Percentiles rank a stretch among this genome's conserved stretches.
Conservation (phyloP, 1,140 invertebrate species). For the Helicoverpa zea region DNA sequence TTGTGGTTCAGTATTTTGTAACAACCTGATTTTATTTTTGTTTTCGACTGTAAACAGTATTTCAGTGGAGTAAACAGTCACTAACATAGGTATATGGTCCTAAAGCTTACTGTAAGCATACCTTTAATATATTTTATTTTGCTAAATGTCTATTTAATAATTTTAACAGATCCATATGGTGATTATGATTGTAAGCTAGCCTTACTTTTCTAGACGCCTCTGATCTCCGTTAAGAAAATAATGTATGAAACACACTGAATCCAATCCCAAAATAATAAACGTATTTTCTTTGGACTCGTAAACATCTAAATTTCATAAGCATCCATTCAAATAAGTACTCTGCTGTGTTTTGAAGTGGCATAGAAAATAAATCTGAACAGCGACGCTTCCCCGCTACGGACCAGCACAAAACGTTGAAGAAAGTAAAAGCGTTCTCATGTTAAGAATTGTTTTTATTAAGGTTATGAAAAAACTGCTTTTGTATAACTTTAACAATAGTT, state of each 20-base stretch:
- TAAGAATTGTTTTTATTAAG: constrained; percentile 67
- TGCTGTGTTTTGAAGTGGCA: not conserved
- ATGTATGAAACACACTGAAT: too few relatives aligned
- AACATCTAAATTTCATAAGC: constrained; percentile 13
- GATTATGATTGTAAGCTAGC: too few relatives aligned
- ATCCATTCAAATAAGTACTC: constrained; percentile 1
- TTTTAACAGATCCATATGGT: too few relatives aligned
- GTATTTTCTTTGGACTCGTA: too few relatives aligned
- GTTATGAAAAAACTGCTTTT: constrained; percentile 59
- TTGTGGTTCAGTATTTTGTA: constrained; percentile 22
- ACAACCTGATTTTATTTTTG: not conserved
- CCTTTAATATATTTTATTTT: too few relatives aligned
- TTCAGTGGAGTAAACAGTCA: too few relatives aligned
- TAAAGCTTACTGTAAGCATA: too few relatives aligned
- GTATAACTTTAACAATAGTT: constrained; percentile 62
- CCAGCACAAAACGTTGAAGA: constrained; percentile 68
- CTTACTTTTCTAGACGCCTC: too few relatives aligned
- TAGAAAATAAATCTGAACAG: constrained; percentile 38
- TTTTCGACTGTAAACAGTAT: not conserved
- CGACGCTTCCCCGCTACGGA: constrained; percentile 49
- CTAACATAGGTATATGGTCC: too few relatives aligned
- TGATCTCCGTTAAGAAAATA: too few relatives aligned
- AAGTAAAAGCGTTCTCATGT: constrained; percentile 78
- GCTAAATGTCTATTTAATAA: too few relatives aligned
- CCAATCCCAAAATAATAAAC: too few relatives aligned